Evolutionary conservation across 2,113 vertebrate species (phyloP), one percentile per base, ranked within the genome.

Genomic region (Calyptommatus sinebrachiatus): DNA sequence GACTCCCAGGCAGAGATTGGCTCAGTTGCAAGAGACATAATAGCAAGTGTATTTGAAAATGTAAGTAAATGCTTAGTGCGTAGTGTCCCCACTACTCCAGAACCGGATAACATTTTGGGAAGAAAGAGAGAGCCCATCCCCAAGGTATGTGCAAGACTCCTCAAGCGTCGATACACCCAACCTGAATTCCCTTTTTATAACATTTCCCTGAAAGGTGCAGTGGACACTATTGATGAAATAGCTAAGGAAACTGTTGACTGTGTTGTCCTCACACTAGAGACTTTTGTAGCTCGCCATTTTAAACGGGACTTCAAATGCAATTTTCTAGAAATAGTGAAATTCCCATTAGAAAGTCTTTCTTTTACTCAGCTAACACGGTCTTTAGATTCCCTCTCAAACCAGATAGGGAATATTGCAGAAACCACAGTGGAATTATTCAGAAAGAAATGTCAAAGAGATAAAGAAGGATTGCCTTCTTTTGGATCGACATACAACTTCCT

Each of bases 191-290:
- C 18, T 0, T 35, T 73, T 50, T 81, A 21, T 0, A 0, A 86
- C 8, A 8, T 81, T 70, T 81, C 79, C 4, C 7, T 66, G 41
- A 29, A 1, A 2, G 29, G 73, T 66, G 68, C 74, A 3, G 41
- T 71, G 16, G 29, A 28, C 1, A 2, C n/a, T 48, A 11, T 18
- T 5, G 48, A 68, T 26, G 12, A 53, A 70, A 41, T 41, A 80
- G 71, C 31, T 53, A 57, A 48, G 20, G 70, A 65, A 18, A 31
- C 67, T 0, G 70, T 78, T 3, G 75, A 74, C 29, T 61, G 69
- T 24, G 53, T 73, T 14, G 22, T 81, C 26, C 10, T 73, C 74
- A 84, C 50, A 28, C 67, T 80, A 63, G 78, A 84, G 73, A 80
- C 48, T 5, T 77, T 77, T 69, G 70, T 69, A 5, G 20, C 50